Conservation (phyloP, 2,113 vertebrate species). For the Indicator maculatus region DNA sequence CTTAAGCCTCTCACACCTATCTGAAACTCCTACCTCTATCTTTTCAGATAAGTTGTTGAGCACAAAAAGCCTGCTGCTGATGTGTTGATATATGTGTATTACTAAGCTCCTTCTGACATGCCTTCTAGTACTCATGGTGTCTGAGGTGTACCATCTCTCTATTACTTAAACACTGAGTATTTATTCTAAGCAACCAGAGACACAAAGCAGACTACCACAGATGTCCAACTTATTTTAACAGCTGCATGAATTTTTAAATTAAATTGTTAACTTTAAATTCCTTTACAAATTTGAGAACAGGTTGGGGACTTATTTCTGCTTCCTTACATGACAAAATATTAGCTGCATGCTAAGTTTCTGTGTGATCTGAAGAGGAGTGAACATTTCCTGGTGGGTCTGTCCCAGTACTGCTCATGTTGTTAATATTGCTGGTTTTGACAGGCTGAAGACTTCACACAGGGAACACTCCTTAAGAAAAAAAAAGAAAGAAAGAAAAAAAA, state of each 20-base stretch:
- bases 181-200: not conserved
- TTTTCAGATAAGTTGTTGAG: not conserved
- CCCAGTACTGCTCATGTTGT: not conserved
- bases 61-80: not conserved
- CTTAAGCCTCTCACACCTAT: not conserved
- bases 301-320: not conserved
- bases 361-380: not conserved
- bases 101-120: not conserved
- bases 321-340: not conserved
- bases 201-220: not conserved
- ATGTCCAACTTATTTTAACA: not conserved
- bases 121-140: not conserved
- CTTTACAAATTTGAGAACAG: not conserved
- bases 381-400: not conserved
- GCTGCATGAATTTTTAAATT: not conserved
- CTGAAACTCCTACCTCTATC: not conserved
- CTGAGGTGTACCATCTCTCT: not conserved
- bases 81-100: not conserved
- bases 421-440: slow-evolving; percentile 25
- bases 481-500: not conserved
- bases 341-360: not conserved
- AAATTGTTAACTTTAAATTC: slow-evolving; percentile 1
- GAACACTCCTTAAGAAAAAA: not conserved
- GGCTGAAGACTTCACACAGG: not conserved
- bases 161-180: not conserved